Base-by-base conservation (phyloP, 2,888 invertebrate genomes). In the Pollenia labialis region DNA sequence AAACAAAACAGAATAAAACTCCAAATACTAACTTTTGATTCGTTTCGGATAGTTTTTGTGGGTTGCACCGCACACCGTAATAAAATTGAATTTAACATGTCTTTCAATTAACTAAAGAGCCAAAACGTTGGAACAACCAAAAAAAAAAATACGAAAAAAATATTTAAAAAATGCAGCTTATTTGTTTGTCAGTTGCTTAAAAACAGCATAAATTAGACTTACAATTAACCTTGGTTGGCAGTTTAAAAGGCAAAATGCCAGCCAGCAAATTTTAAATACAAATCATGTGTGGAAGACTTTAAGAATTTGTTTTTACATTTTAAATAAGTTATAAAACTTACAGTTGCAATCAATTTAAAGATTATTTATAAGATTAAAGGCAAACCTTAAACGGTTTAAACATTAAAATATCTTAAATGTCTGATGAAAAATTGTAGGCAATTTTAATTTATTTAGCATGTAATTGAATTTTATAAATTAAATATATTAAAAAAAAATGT, bases 51-150 rank as follows among this genome's bases (percentile, higher is more conserved):
- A 79, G 46, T 75, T 85, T 79, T 80, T 75, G 80, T 85, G 84
- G 84, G 84, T 48, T 75, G 84, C 74, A 74, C 60, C 69, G 56
- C 58, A 50, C 60, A 46, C 50, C 60, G 40, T 46, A 84, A 79
- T 48, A 76, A 71, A 72, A 80, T 54, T 56, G 50, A 58, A 64
- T 83, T 86, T 75, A 82, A 79, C 82, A 83, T 80, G 86, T 80
- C 86, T 83, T 86, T 83, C 82, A 83, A 86, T 86, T 86, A 86
- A 86, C 86, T 75, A 80, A 79, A 80, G 80, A 71, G 69, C n/a
- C 54, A 64, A 64, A 82, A 74, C 68, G 80, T 69, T 62, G 40
- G 60, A 72, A 52, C 14, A 54, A 40, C 23, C 40, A 54, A 32
- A 16, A 76, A 48, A 3, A 62, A 74, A 60, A 60, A 62, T n/a